Conservation (phyloP, 2,797 vertebrate species). For the Poecilia velifera region DNA sequence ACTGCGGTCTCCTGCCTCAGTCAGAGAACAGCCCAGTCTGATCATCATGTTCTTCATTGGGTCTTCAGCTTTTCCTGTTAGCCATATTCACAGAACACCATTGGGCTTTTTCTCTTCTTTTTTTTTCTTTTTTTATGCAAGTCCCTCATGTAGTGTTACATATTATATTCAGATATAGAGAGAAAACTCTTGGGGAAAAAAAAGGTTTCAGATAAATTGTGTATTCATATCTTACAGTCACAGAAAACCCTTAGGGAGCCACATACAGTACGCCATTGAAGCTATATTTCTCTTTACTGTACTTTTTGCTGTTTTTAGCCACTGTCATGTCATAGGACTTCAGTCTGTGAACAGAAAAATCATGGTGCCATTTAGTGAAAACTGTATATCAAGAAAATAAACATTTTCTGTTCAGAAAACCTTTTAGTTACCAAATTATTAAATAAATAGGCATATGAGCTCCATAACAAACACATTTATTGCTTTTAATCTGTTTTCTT, state of each 20-base stretch:
- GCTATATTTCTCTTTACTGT: constrained; percentile 41
- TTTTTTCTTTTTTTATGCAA: too few species aligned
- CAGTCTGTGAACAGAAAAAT: constrained; percentile 33
- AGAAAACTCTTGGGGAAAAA: neutral
- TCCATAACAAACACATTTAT: too few species aligned
- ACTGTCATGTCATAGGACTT: constrained; percentile 24
- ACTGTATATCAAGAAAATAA: too few species aligned
- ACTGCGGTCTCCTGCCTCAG: constrained; percentile 26
- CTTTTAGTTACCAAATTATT: too few species aligned
- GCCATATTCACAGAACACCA: constrained; percentile 10
- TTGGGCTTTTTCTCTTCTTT: neutral
- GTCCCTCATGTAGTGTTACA: neutral
- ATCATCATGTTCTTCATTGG: constrained; percentile 45
- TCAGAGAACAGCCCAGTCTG: constrained; percentile 13
- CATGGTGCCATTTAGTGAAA: constrained; percentile 49
- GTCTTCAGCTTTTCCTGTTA: constrained; percentile 28
- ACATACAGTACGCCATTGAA: constrained; percentile 24
- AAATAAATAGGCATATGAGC: too few species aligned
- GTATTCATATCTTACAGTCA: neutral
- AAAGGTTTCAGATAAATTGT: neutral
- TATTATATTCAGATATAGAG: neutral
- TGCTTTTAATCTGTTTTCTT: too few species aligned
- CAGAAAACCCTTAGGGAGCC: constrained; percentile 27
- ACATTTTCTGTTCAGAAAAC: too few species aligned
- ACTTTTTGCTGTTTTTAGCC: constrained; percentile 36